Evolutionary conservation across 2,797 vertebrate genomes (phyloP), one percentile per base, ranked within the genome.

Genomic region (Silurus lanzhouensis): DNA sequence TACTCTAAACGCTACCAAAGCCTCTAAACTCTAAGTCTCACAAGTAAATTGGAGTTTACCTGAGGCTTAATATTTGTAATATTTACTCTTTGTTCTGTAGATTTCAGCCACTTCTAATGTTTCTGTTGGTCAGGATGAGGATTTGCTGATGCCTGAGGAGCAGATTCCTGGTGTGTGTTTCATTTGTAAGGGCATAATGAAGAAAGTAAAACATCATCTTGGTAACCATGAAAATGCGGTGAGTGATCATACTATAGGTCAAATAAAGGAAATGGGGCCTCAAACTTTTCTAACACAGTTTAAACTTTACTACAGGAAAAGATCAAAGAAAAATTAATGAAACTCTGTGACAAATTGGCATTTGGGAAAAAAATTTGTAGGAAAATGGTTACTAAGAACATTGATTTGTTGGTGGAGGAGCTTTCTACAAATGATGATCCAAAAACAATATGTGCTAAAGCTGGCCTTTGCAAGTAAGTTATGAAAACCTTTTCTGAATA

Each of bases 391-490:
- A 5, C 6, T 2, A 82, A 44, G 4, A 77, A 81, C 55, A 12
- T 1, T 1, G 19, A 63, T 1, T 7, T 52, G 17, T 71, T 90
- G 81, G 2, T 79, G 25, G 81, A 90, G 27, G 89, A 88, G 66
- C 84, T 90, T 55, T 88, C 87, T 46, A 86, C 89, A 15, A 55
- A 46, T 4, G 88, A 89, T n/a, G 22, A 84, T 4, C 48, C 83
- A 1, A 0, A 0, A 66, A 83, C 84, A 63, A 83, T 89, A 52
- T 90, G 71, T 83, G 58, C 15, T 83, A 82, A 86, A 15, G 27
- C 86, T 58, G 6, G 60, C 4, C 0, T 81, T 31, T 88, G 88
- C 86, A 84, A 81, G 84, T 87, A 38, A 87, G 76, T 77, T 58
- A 38, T 1, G 27, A 78, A 78, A n/a, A 61, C 17, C 12, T 14